Evolutionary conservation across 2,888 invertebrate genomes (phyloP), one percentile per base, ranked within the genome.

Genomic region (Cephus runcator): DNA sequence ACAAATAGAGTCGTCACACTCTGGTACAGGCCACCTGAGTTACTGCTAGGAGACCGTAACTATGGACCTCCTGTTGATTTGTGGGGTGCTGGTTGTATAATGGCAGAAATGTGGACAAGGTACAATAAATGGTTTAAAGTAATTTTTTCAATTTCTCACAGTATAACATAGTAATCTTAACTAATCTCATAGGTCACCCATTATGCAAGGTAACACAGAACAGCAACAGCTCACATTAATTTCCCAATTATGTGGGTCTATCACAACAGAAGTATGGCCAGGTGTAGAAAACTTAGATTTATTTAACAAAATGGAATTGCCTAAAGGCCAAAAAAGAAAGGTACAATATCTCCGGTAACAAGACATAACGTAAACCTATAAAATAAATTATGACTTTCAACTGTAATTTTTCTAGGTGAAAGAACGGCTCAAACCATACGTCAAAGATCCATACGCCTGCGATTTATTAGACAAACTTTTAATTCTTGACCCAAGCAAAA

Each of bases 61-160:
- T 99, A 99, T 88, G 98, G 98, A 0, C 98, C 99, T 1, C 97
- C 98, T 0, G 98, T 99, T 23, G 99, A 99, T 93, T 94, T 99
- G 93, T 97, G 97, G 97, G 97, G 97, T 0, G 99, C 98, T 0
- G 99, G 99, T 0, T 99, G 99, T 90, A 99, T 99, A 81, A 99
- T 99, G 99, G 99, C 99, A 0, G 99, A 99, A 93, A 98, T 99
- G 98, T 99, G 99, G 99, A 99, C 98, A 0, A 93, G 95, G 83
- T 93, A 92, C 36, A 23, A 23, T 23, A 56, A 23, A 9, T 23
- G 9, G 9, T 56, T 23, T 23, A 56, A 56, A 56, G 23, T 56
- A 9, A 56, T 23, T 56, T 56, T 23, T 56, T 2, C 23, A 56
- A 6, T 56, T 56, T 23, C 23, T 23, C 56, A 3, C 56, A 23